phyloP scores from a whole-genome alignment of 2,797 vertebrate genomes.

The Leptatherina wallacei region DNA sequence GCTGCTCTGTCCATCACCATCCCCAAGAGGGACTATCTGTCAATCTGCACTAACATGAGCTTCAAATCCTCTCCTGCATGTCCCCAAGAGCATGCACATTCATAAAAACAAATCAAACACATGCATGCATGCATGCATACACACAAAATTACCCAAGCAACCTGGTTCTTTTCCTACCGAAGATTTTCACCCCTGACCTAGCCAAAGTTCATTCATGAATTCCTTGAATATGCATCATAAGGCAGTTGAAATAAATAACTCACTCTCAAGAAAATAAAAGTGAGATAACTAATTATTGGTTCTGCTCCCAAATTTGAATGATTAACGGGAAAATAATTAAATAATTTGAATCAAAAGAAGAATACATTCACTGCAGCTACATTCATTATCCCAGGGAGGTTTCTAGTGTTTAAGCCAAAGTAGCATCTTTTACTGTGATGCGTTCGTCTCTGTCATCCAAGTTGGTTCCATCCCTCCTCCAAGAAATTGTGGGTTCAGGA shows the following conservation, averaged over 20 bases:
- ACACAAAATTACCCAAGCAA: constrained; percentile 1
- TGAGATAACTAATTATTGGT: neutral
- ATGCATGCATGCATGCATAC: constrained; percentile 9
- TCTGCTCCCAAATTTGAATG: neutral
- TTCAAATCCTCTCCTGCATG: constrained; percentile 54
- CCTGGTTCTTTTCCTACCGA: constrained; percentile 7
- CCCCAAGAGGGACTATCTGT: constrained; percentile 75
- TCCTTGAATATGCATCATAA: neutral
- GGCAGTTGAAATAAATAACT: neutral
- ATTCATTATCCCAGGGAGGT: neutral
- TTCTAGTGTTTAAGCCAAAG: neutral
- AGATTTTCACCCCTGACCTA: neutral
- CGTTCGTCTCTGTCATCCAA: constrained; percentile 91
- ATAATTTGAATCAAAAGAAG: neutral
- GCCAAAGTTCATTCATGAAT: neutral
- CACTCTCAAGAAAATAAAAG: too few relatives aligned
- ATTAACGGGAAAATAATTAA: neutral
- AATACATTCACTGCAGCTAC: neutral
- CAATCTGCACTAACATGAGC: constrained; percentile 66
- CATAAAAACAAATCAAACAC: constrained; percentile 63
- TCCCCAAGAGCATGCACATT: constrained; percentile 48
- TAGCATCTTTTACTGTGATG: constrained; percentile 87
- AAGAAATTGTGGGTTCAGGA: constrained; percentile 94
- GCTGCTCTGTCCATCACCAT: constrained; percentile 73
- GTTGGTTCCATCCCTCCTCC: constrained; percentile 90